Evolutionary conservation across 2,888 invertebrate species (phyloP).

Genomic region (Zaprionus bogoriensis): DNA sequence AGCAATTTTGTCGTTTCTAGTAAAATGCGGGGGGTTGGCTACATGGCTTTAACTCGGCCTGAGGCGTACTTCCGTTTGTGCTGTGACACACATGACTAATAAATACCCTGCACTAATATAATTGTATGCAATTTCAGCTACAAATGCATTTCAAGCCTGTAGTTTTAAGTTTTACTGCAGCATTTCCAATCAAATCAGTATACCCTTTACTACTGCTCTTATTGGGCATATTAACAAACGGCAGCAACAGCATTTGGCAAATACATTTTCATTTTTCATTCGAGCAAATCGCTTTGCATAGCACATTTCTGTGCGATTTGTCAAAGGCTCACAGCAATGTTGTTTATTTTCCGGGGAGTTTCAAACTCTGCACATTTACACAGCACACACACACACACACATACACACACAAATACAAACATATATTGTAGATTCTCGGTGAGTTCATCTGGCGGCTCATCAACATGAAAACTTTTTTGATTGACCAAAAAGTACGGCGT

Average conservation of each 20-base stretch:
- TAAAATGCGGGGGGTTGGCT: slow-evolving; percentile 31
- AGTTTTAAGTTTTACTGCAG: no score
- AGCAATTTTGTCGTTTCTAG: slow-evolving; percentile 66
- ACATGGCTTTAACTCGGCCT: slow-evolving; percentile 30
- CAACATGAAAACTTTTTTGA: slow-evolving; percentile 61
- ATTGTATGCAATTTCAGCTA: neutral
- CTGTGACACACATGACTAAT: neutral
- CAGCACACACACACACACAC: neutral
- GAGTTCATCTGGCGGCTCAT: slow-evolving; percentile 34
- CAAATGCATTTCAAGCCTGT: neutral
- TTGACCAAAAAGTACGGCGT: slow-evolving; percentile 45
- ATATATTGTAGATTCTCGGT: no score
- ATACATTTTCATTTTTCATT: slow-evolving; percentile 58
- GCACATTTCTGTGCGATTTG: slow-evolving; percentile 54
- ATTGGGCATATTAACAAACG: slow-evolving; percentile 1
- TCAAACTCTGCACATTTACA: neutral
- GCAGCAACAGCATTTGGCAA: slow-evolving; percentile 19
- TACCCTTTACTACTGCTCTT: neutral
- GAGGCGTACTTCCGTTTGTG: slow-evolving; percentile 28
- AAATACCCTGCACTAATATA: slow-evolving; percentile 5
- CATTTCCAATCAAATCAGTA: neutral
- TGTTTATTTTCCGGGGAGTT: slow-evolving; percentile 15
- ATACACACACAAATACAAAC: neutral
- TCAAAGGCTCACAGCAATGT: slow-evolving; percentile 39
- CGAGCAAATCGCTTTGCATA: slow-evolving; percentile 55